Evolutionary conservation across 1,140 invertebrate genomes (phyloP).

Genomic region (Caenorhabditis remanei): DNA sequence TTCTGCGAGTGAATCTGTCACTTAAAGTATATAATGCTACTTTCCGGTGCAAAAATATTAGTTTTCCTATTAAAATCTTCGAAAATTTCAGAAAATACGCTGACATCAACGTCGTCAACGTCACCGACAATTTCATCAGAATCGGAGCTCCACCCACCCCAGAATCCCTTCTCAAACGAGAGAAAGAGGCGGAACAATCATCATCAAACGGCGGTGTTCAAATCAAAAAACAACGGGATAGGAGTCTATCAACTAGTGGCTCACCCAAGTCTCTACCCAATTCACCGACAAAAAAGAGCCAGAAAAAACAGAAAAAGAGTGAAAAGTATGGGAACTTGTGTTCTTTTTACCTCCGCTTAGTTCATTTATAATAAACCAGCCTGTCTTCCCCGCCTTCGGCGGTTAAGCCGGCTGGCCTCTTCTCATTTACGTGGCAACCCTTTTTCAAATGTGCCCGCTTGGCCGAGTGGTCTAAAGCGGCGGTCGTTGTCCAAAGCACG

Average conservation of each 20-base stretch:
- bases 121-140: conserved; percentile 50
- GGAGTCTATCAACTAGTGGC: neutral
- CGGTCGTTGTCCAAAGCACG: too few relatives aligned
- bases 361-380: too few relatives aligned
- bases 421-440: too few relatives aligned
- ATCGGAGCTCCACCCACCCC: conserved; percentile 35
- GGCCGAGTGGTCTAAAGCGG: too few relatives aligned
- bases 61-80: neutral
- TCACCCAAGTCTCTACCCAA: neutral
- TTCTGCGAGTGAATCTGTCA: too few relatives aligned
- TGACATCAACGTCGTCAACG: conserved; percentile 39
- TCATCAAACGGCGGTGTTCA: neutral
- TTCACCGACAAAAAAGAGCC: neutral
- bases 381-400: too few relatives aligned
- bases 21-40: too few relatives aligned
- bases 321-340: conserved; percentile 1
- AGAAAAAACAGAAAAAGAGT: conserved; percentile 4
- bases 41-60: too few relatives aligned
- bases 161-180: conserved; percentile 15
- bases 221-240: neutral
- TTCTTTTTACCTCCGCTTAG: too few relatives aligned
- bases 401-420: too few relatives aligned
- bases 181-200: neutral
- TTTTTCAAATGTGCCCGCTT: too few relatives aligned
- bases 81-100: conserved; percentile 18